Percentiles rank a stretch among this genome's conserved stretches.
Evolutionary conservation across 2,888 invertebrate genomes (phyloP).

Genomic region (Synergus laeviventris): DNA sequence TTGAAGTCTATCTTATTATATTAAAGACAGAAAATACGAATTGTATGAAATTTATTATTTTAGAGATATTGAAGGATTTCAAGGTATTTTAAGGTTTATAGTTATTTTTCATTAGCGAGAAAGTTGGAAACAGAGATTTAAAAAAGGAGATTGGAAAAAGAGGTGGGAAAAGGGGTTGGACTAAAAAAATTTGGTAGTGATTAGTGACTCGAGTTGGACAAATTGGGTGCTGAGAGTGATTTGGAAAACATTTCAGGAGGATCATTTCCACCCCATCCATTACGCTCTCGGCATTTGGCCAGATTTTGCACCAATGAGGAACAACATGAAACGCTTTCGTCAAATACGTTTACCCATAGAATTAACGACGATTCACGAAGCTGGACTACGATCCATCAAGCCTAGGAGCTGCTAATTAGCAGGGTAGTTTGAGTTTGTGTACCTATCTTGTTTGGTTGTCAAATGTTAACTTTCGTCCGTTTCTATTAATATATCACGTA

Average conservation of each 20-base stretch:
- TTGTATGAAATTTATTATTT: too few relatives aligned
- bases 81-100: too few relatives aligned
- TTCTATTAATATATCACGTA: not conserved
- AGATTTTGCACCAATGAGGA: slow-evolving; percentile 27
- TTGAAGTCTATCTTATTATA: too few relatives aligned
- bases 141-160: not conserved
- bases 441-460: not conserved
- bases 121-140: too few relatives aligned
- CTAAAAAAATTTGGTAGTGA: not conserved
- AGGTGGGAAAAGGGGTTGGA: not conserved
- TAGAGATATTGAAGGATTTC: too few relatives aligned
- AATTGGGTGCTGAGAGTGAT: slow-evolving; percentile 14
- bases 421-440: slow-evolving; percentile 5
- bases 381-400: not conserved
- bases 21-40: too few relatives aligned
- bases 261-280: slow-evolving; percentile 18
- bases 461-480: not conserved
- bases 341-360: slow-evolving; percentile 15
- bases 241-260: slow-evolving; percentile 35
- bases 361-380: slow-evolving; percentile 36
- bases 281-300: slow-evolving; percentile 30
- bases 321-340: slow-evolving; percentile 25
- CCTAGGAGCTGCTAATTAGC: slow-evolving; percentile 19
- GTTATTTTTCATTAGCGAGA: too few relatives aligned
- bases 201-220: not conserved